These are phyloP conservation scores for Venustaconcha ellipsiformis DNA, from an alignment of 1,140 invertebrate species.

Conservation along the genomic window DNA sequence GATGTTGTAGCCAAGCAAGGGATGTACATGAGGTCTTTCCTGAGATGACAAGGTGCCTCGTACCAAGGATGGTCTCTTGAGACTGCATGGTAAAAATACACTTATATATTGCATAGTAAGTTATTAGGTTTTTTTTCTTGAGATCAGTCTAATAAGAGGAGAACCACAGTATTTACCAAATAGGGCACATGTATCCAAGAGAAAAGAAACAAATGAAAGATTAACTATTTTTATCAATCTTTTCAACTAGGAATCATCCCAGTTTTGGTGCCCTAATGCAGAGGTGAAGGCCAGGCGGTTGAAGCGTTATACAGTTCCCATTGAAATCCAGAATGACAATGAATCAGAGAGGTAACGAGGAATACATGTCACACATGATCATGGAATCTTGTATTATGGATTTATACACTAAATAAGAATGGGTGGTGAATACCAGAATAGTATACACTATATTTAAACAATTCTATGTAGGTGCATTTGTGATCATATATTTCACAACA, in stretches of 20 bases:
- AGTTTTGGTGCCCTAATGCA: conserved; percentile 82
- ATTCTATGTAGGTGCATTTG: no score
- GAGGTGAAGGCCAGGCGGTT: conserved; percentile 80
- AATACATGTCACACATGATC: no score
- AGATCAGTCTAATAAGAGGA: background rate
- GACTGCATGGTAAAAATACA: background rate
- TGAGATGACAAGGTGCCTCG: no score
- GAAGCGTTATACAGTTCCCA: conserved; percentile 81
- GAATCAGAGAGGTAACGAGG: conserved; percentile 80
- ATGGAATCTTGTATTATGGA: no score
- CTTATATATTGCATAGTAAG: background rate
- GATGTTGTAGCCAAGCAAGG: no score
- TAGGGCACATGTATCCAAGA: background rate
- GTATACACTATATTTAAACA: no score
- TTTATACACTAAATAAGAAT: no score
- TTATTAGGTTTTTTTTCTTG: background rate
- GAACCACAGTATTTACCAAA: background rate
- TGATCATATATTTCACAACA: no score
- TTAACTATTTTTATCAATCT: background rate
- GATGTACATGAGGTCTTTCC: no score
- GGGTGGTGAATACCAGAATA: no score
- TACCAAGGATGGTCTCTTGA: no score
- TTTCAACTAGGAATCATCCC: conserved; percentile 75
- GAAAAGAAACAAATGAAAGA: background rate
- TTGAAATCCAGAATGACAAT: conserved; percentile 81